Conservation (phyloP, 2,888 invertebrate species). For the Nemotelus nigrinus region DNA sequence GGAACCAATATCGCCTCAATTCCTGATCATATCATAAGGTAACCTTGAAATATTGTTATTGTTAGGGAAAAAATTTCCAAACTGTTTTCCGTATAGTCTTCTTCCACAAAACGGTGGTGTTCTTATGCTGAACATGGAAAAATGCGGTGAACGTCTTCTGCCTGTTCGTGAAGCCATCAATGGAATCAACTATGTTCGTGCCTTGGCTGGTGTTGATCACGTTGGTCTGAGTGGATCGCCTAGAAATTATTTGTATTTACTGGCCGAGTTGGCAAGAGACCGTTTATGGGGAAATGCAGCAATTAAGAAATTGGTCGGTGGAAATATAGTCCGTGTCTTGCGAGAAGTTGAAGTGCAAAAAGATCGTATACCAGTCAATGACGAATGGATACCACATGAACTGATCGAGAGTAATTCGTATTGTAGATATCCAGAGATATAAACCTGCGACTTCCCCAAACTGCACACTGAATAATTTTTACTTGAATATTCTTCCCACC, state of each 20-base stretch:
- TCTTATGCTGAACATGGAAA: slow-evolving; percentile 72
- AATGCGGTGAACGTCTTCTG: slow-evolving; percentile 62
- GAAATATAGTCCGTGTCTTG: slow-evolving; percentile 69
- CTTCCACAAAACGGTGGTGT: slow-evolving; percentile 69
- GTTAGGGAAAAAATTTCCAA: not conserved
- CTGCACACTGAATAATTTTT: no score
- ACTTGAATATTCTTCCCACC: no score
- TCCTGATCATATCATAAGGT: slow-evolving; percentile 81
- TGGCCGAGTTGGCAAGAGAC: slow-evolving; percentile 71
- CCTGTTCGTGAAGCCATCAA: slow-evolving; percentile 65
- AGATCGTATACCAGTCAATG: slow-evolving; percentile 66
- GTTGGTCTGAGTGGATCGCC: slow-evolving; percentile 70
- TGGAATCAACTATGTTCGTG: slow-evolving; percentile 74
- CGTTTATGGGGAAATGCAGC: slow-evolving; percentile 71
- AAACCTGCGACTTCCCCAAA: slow-evolving; percentile 49
- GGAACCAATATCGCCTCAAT: slow-evolving; percentile 79
- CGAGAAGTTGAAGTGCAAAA: slow-evolving; percentile 66
- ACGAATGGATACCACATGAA: slow-evolving; percentile 68
- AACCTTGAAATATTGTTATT: slow-evolving; percentile 32
- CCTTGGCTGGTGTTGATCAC: slow-evolving; percentile 73
- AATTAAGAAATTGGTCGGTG: slow-evolving; percentile 70
- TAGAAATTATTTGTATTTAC: slow-evolving; percentile 68
- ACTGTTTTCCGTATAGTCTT: slow-evolving; percentile 54
- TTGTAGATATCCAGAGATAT: slow-evolving; percentile 67
- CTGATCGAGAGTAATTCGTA: slow-evolving; percentile 68